Evolutionary conservation across 1,140 invertebrate genomes (phyloP), one percentile per base, ranked within the genome.

Genomic region (Sycophila sp.): DNA sequence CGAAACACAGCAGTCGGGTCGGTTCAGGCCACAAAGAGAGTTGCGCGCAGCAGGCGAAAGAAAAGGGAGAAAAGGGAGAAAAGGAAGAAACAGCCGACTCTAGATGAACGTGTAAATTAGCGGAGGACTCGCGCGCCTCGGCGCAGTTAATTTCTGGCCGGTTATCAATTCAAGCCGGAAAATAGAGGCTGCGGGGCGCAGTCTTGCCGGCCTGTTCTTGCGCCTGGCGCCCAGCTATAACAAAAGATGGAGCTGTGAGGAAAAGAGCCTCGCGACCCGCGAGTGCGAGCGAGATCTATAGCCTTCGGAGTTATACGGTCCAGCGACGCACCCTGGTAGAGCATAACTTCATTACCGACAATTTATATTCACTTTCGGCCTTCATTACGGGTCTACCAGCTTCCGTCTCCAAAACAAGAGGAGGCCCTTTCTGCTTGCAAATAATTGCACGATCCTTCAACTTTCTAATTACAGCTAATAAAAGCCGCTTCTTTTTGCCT

Each of bases 321-420:
- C 34, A 58, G 19, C 19, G 36, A 4, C 58, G 15, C 2, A 6
- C 15, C 2, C 24, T 45, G 7, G 24, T 56, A 56, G 64, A 45
- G 64, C 66, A 75, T 68, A 73, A 75, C 64, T 73, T 75, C 73
- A 73, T 75, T 72, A 69, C 51, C 22, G 22, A 64, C 51, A 69
- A 75, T 75, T 75, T 73, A 75, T 73, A 71, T 69, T 71, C 69
- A 70, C 53, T 67, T 53, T 49, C 53, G 45, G 69, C 60, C 64
- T 73, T 65, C 40, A 69, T 71, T 75, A 73, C 71, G 65, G 60
- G n/a, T n/a, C n/a, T n/a, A n/a, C n/a, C n/a, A n/a, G n/a, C n/a
- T n/a, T n/a, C n/a, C n/a, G n/a, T n/a, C n/a, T n/a, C n/a, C n/a
- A n/a, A n/a, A n/a, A n/a, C n/a, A n/a, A n/a, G n/a, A n/a, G n/a